Base-by-base conservation (phyloP, 2,888 invertebrate species). In the Cephonodes hylas region DNA sequence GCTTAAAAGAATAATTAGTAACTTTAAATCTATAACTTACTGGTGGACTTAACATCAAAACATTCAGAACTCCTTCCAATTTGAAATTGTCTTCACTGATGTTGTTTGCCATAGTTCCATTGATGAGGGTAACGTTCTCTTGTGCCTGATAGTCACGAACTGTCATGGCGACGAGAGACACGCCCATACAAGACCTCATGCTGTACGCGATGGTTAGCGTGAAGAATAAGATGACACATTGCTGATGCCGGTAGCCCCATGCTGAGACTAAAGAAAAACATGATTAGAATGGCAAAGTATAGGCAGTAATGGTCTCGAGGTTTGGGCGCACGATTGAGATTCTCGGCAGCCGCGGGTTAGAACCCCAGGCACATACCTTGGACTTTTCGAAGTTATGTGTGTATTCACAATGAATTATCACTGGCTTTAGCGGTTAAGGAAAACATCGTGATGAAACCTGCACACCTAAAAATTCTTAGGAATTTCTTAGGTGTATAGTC, bases 151-250 rank as follows among this genome's bases (percentile, higher is more conserved):
- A 53, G 1, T 71, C 66, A 22, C 66, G 68, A 15, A 75, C 69
- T 0, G 82, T 83, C 95, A 96, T 95, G 0, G 94, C 95, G 0
- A 95, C 95, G 22, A 96, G 83, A 0, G 94, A 94, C 0, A 95
- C 94, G 0, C 95, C 95, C 79, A 95, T 91, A 66, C 94, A 94
- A 0, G 94, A 90, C 63, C 95, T 84, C 84, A 95, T 93, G 8
- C 94, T 94, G 79, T 95, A 95, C 2, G 93, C 94, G 45, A 93
- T 89, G 0, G 93, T 86, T 18, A 94, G 82, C 1, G 94, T 89
- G 13, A 93, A 75, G 70, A 95, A 94, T 56, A 95, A 80, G 56
- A 95, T 80, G 0, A 94, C 63, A 18, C 93, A 90, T 77, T 95
- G 95, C 38, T 93, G 83, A 73, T 95, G 95, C 45, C 95, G 85